A percentile compares a stretch with the other conserved stretches of the same genome.
phyloP scores from a whole-genome alignment of 2,888 invertebrate species.

The Diaphora mendica region DNA sequence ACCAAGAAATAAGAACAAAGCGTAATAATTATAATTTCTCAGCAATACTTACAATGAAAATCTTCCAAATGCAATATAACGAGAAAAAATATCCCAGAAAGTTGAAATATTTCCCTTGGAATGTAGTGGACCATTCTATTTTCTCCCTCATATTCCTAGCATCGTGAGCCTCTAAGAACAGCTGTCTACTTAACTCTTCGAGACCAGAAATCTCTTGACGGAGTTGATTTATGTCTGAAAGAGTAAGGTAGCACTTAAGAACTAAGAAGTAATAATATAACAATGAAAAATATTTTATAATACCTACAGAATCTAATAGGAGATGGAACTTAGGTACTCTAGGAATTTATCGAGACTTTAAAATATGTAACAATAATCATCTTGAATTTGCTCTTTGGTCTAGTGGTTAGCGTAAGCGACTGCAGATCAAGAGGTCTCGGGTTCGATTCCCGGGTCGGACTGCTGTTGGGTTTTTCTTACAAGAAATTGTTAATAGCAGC shows the following conservation, averaged over 20 bases:
- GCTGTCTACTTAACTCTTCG: conserved; percentile 96
- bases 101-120: conserved; percentile 99
- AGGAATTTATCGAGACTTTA: too few relatives aligned
- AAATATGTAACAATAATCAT: too few relatives aligned
- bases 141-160: conserved; percentile 96
- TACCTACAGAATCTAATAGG: neutral
- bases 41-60: conserved; percentile 94
- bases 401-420: too few relatives aligned
- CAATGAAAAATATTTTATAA: neutral
- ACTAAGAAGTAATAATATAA: neutral
- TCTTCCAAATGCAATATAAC: conserved; percentile 99
- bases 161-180: conserved; percentile 98
- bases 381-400: too few relatives aligned
- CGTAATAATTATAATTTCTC: neutral
- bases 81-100: conserved; percentile 99
- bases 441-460: too few relatives aligned
- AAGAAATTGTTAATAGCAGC: too few relatives aligned
- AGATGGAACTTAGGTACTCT: too few relatives aligned
- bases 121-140: conserved; percentile 97
- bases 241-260: neutral
- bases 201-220: conserved; percentile 94
- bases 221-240: conserved; percentile 91
- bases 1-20: too few relatives aligned
- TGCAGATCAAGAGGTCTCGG: too few relatives aligned
- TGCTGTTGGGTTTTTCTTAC: too few relatives aligned